Percentiles rank a stretch among this genome's conserved stretches.
Evolutionary conservation across 2,113 vertebrate species (phyloP).

Genomic region (Crocuta crocuta): DNA sequence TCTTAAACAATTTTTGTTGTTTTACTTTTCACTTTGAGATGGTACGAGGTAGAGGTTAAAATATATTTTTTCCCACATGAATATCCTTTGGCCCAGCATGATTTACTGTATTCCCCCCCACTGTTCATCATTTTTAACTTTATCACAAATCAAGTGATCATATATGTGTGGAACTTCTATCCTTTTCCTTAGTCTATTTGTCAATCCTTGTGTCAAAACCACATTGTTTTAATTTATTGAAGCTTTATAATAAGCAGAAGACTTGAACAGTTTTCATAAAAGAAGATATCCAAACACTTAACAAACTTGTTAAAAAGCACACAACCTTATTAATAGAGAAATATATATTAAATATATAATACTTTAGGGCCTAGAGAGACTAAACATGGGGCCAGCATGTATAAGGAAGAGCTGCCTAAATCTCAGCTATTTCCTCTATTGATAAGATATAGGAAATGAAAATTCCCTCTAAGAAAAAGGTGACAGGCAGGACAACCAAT

Average conservation of each 20-base stretch:
- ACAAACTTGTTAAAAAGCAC: neutral
- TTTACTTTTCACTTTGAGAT: conserved; percentile 48
- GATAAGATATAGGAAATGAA: neutral
- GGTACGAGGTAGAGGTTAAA: neutral
- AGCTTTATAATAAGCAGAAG: neutral
- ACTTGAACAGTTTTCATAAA: neutral
- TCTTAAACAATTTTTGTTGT: neutral
- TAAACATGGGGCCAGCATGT: neutral
- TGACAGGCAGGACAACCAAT: neutral
- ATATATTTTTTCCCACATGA: neutral
- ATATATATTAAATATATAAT: neutral
- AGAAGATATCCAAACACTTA: neutral
- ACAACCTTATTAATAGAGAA: neutral
- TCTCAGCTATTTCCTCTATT: neutral
- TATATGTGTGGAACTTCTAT: neutral
- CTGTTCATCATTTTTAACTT: neutral
- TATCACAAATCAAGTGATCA: neutral
- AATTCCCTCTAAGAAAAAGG: neutral
- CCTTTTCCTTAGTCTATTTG: neutral
- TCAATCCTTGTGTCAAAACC: neutral
- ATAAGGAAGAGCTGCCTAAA: neutral
- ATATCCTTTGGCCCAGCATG: neutral
- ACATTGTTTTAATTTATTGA: neutral
- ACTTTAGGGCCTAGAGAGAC: neutral
- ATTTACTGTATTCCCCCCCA: neutral